Evolutionary conservation across 2,113 vertebrate species (phyloP).

Genomic region (Hippoglossus stenolepis): DNA sequence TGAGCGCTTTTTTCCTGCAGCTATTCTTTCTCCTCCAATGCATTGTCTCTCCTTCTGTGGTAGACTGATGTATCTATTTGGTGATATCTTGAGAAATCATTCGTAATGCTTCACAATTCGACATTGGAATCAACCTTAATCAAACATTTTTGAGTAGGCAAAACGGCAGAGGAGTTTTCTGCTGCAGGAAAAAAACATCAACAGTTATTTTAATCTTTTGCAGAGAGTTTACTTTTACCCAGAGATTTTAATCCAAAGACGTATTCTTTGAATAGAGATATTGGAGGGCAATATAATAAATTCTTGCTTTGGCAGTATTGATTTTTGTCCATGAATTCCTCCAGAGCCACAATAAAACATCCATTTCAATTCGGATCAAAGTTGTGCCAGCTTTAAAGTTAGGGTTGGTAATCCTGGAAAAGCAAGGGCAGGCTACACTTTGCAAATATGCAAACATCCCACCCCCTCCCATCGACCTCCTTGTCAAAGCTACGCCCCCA

Average conservation of each 20-base stretch:
- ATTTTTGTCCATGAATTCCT: not conserved
- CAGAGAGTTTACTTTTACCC: no score
- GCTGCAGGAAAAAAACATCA: no score
- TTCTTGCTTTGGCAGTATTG: not conserved
- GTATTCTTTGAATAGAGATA: not conserved
- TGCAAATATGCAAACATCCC: no score
- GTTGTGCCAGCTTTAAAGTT: not conserved
- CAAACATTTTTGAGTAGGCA: no score
- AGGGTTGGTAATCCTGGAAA: no score
- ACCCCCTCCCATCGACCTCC: no score
- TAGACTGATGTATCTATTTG: slow-evolving; percentile 32
- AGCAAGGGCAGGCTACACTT: no score
- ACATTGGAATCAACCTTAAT: slow-evolving; percentile 31
- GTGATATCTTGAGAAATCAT: slow-evolving; percentile 37
- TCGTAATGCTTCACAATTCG: slow-evolving; percentile 38
- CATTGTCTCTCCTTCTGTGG: slow-evolving; percentile 8
- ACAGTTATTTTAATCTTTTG: no score
- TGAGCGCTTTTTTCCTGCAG: slow-evolving; percentile 29
- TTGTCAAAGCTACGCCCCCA: no score
- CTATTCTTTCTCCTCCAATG: slow-evolving; percentile 12
- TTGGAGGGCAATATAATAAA: not conserved
- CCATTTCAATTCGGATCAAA: not conserved
- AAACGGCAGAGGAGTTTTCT: no score
- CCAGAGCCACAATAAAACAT: not conserved
- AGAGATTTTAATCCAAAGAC: no score